Base-by-base conservation (phyloP, 2,888 invertebrate species). In the Gymnocheta viridis region DNA sequence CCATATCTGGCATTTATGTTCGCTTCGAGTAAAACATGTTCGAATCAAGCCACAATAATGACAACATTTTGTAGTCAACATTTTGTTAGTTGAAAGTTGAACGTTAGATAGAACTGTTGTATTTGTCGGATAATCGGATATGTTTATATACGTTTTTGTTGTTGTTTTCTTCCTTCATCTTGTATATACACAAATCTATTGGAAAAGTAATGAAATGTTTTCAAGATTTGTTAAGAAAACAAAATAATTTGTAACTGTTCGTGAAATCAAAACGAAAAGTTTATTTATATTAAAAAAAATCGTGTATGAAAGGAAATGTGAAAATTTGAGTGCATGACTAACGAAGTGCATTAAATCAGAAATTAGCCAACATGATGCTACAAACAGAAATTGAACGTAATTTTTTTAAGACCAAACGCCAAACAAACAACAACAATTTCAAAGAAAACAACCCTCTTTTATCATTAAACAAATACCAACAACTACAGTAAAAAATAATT, bases 361-460 rank as follows among this genome's bases (percentile, higher is more conserved):
- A 66, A 69, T 60, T 58, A 70, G 24, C n/a, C 29, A 78, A 62
- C 6, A 78, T 38, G 62, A 41, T 69, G 49, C 27, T 60, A 49
- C 29, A 64, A 72, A 70, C 17, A 47, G 14, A 56, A 66, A 41
- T 17, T 73, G 24, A 58, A 49, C 66, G 72, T 47, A 47, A 72
- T 70, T 35, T 27, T 62, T 58, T 60, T 17, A 9, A 1, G 24
- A 49, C 49, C 14, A 64, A 62, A 58, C 17, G 41, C 5, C 29
- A 27, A 77, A 64, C 44, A 70, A 76, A 76, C 6, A 32, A 56
- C 14, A 29, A 70, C 67, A 67, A 41, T 12, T 22, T 54, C n/a
- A 17, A 54, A 54, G n/a, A 41, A 78, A 81, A 74, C 80, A 67
- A 67, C 80, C 80, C 80, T 60, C 66, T 44, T 73, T 41, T 67